phyloP scores from a whole-genome alignment of 1,140 invertebrate species.

The Cydia fagiglandana region DNA sequence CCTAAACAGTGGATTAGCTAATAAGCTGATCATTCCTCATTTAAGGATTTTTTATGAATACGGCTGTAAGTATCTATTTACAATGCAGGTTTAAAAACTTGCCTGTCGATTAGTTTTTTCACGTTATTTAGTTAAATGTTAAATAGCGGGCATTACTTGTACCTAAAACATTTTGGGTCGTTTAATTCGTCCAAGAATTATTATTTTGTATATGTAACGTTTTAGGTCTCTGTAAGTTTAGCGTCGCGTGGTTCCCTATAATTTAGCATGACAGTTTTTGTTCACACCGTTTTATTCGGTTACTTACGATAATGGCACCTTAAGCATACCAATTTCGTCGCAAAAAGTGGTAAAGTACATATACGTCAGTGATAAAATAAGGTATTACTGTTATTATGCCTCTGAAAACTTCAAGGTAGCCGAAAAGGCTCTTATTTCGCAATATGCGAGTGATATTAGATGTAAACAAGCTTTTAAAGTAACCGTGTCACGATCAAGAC shows the following conservation, averaged over 20 bases:
- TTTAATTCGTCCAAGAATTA: neutral
- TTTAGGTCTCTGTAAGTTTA: neutral
- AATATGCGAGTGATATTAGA: slow-evolving; percentile 10
- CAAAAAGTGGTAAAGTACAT: neutral
- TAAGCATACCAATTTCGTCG: neutral
- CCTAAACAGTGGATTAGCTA: too few relatives aligned
- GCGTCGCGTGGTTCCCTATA: neutral
- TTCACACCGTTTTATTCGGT: slow-evolving; percentile 7
- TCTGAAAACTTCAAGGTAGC: neutral
- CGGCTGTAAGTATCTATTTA: slow-evolving; percentile 28
- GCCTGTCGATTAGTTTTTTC: slow-evolving; percentile 8
- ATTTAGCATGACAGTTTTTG: slow-evolving; percentile 11
- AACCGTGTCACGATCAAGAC: slow-evolving; percentile 14
- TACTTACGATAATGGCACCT: neutral
- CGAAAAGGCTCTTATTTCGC: neutral
- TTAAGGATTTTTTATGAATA: too few relatives aligned
- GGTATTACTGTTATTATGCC: neutral
- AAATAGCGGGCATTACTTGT: neutral
- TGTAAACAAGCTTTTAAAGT: slow-evolving; percentile 13
- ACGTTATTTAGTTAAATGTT: neutral
- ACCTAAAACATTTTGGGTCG: neutral
- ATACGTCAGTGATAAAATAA: slow-evolving; percentile 14
- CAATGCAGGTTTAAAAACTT: slow-evolving; percentile 3
- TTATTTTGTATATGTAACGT: neutral
- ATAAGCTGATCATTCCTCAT: too few relatives aligned